Conservation (phyloP, 2,888 invertebrate species). For the Acleris emargana region DNA sequence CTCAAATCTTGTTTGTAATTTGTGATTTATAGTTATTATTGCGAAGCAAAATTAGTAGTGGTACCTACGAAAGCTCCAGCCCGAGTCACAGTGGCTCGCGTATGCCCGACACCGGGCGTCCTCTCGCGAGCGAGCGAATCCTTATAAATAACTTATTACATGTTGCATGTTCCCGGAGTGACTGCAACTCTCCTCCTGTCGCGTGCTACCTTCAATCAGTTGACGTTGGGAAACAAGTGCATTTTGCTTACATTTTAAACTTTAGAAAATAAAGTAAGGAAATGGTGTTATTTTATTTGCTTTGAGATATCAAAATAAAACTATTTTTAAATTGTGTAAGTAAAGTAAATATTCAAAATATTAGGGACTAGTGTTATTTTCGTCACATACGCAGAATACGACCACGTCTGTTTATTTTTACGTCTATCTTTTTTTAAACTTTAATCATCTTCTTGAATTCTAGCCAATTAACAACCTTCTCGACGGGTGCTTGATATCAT, state of each 20-base stretch:
- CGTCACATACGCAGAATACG: no score
- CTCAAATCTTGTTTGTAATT: not conserved
- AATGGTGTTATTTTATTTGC: no score
- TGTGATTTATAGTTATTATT: constrained; percentile 11
- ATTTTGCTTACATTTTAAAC: constrained; percentile 10
- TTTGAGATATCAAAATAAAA: no score
- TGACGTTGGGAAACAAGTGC: constrained; percentile 28
- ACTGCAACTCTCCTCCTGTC: constrained; percentile 50
- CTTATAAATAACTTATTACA: constrained; percentile 72
- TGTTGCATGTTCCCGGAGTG: constrained; percentile 45
- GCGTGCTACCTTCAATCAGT: constrained; percentile 44
- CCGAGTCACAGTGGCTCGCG: constrained; percentile 19
- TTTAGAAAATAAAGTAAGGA: no score
- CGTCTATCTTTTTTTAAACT: no score
- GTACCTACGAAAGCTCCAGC: constrained; percentile 1
- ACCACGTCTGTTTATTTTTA: no score
- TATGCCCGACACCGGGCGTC: constrained; percentile 27
- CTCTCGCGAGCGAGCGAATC: constrained; percentile 46
- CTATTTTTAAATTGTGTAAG: no score
- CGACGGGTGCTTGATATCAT: no score
- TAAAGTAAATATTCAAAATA: no score
- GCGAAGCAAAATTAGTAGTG: constrained; percentile 11
- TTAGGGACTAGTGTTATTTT: no score
- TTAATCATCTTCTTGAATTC: no score
- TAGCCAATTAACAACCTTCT: no score